Evolutionary conservation across 2,888 invertebrate species (phyloP).

Genomic region (Lottia scabra): DNA sequence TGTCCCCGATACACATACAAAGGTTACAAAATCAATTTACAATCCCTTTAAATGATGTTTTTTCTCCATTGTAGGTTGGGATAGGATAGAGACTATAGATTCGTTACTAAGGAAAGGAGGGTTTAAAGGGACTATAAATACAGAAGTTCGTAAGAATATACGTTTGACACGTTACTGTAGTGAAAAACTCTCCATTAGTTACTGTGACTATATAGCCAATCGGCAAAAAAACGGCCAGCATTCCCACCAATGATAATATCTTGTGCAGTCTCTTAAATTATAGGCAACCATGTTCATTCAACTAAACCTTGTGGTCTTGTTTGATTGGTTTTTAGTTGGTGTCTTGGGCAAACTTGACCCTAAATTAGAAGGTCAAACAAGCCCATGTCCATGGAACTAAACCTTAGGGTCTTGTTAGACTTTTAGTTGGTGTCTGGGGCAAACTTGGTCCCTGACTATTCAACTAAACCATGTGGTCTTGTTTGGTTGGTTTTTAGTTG

Average conservation of each 20-base stretch:
- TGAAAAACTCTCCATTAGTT: conserved; percentile 81
- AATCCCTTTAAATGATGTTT: too few species aligned
- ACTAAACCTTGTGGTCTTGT: too few species aligned
- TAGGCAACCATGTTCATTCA: too few species aligned
- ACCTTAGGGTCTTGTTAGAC: too few species aligned
- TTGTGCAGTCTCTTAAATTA: conserved; percentile 43
- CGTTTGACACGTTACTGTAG: conserved; percentile 97
- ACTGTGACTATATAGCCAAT: conserved; percentile 63
- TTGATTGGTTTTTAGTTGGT: conserved; percentile 8
- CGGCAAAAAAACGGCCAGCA: conserved; percentile 46
- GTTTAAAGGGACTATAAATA: conserved; percentile 79
- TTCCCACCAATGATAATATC: conserved; percentile 59
- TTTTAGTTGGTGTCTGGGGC: too few species aligned
- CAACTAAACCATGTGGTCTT: too few species aligned
- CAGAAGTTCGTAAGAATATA: conserved; percentile 80
- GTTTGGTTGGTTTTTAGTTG: too few species aligned
- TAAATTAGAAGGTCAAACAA: too few species aligned
- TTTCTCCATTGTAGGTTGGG: conserved; percentile 83
- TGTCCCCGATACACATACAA: too few species aligned
- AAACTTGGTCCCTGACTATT: too few species aligned
- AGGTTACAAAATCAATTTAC: too few species aligned
- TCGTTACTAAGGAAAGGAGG: conserved; percentile 97
- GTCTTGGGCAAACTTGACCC: conserved; percentile 8
- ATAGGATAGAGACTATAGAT: conserved; percentile 98
- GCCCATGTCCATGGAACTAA: too few species aligned